phyloP scores from a whole-genome alignment of 2,797 vertebrate genomes.

The Hemibagrus guttatus region DNA sequence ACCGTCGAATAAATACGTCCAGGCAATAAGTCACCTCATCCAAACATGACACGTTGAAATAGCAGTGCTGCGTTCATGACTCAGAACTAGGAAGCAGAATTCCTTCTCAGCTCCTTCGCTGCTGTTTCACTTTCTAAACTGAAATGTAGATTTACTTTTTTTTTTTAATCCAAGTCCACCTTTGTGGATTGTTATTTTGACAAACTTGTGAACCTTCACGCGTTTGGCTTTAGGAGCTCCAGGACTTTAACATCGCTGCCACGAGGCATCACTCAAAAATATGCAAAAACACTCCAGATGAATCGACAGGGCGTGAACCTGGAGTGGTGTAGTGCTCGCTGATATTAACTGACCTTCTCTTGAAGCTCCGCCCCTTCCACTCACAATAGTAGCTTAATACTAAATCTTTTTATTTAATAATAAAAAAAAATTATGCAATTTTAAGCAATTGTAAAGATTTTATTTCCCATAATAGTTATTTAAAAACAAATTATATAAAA shows the following conservation, averaged over 20 bases:
- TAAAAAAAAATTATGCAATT: neutral
- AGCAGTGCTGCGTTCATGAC: slow-evolving; percentile 41
- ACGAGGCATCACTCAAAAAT: neutral
- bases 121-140: neutral
- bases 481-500: neutral
- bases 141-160: neutral
- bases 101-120: neutral
- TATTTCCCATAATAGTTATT: neutral
- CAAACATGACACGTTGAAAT: neutral
- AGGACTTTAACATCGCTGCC: neutral
- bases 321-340: neutral
- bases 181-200: neutral
- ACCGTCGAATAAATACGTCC: slow-evolving; percentile 42
- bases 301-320: neutral
- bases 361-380: neutral
- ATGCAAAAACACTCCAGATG: neutral
- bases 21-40: slow-evolving; percentile 52
- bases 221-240: neutral
- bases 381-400: no score
- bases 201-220: neutral
- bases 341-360: neutral
- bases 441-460: neutral
- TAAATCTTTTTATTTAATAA: neutral
- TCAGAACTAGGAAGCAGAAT: neutral
- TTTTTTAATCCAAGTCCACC: neutral